A percentile compares a stretch with the other conserved stretches of the same genome.
These are phyloP conservation scores for Anas platyrhynchos DNA, from an alignment of 2,113 vertebrate genomes.

Conservation along the genomic window DNA sequence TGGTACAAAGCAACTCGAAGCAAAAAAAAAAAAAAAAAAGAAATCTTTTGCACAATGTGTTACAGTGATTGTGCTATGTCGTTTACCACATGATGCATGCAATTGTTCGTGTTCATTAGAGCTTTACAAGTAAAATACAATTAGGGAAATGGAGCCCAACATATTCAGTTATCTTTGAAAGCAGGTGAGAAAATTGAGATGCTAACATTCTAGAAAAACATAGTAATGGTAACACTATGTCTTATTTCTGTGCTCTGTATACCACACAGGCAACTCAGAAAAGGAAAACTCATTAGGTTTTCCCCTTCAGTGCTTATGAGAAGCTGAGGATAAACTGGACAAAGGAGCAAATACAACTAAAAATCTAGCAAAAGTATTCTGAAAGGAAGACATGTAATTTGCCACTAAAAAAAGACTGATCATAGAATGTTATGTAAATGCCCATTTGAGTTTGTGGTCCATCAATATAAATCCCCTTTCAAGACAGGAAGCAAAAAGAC, in stretches of 20 bases:
- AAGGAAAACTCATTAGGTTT: not conserved
- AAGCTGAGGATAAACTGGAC: not conserved
- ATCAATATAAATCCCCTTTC: not conserved
- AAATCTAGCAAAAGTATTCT: not conserved
- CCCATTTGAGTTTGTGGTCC: not conserved
- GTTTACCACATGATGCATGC: not conserved
- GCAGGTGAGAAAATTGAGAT: not conserved
- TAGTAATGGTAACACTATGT: not conserved
- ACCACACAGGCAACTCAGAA: not conserved
- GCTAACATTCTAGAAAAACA: not conserved
- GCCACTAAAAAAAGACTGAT: not conserved
- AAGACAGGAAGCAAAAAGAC: not conserved
- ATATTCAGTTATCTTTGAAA: not conserved
- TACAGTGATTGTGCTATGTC: not conserved
- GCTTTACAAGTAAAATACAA: not conserved
- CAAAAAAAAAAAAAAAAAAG: not conserved
- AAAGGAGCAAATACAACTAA: not conserved
- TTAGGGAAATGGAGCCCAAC: not conserved
- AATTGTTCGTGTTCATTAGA: not conserved
- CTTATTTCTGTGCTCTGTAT: not conserved
- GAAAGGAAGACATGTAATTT: not conserved
- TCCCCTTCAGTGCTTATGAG: not conserved
- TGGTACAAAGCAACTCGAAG: not conserved
- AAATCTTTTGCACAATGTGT: not conserved
- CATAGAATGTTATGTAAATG: not conserved